Conservation (phyloP, 2,888 invertebrate genomes). For the Neoaliturus tenellus region DNA sequence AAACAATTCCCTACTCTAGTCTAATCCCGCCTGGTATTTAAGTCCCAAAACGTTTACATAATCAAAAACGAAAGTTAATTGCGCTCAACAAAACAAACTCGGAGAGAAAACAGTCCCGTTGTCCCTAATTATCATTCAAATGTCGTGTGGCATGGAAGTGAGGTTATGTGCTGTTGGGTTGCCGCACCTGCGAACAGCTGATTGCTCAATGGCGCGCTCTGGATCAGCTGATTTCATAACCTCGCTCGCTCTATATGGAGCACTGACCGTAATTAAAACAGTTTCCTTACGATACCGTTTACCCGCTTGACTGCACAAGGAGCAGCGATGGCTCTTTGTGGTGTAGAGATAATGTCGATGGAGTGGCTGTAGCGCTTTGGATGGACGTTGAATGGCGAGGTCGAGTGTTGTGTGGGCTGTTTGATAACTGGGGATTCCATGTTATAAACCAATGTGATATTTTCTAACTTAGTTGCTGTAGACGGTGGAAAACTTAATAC, state of each 20-base stretch:
- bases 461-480: no score
- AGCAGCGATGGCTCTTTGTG: no score
- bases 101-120: conserved; percentile 18
- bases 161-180: conserved; percentile 12
- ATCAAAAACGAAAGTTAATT: conserved; percentile 28
- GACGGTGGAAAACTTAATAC: no score
- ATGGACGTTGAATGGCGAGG: no score
- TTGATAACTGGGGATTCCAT: no score
- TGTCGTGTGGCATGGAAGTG: background rate
- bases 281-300: background rate
- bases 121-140: background rate
- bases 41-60: background rate
- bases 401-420: no score
- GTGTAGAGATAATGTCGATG: no score
- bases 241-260: conserved; percentile 14
- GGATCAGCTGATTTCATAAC: conserved; percentile 45
- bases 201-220: conserved; percentile 32
- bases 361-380: no score
- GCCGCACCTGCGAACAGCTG: conserved; percentile 20
- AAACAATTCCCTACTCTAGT: background rate
- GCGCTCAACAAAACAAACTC: background rate
- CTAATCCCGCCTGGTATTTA: background rate
- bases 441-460: no score
- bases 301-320: background rate
- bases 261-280: conserved; percentile 27